Evolutionary conservation across 2,797 vertebrate genomes (phyloP), one percentile per base, ranked within the genome.

Genomic region (Catostomus latipinnis): DNA sequence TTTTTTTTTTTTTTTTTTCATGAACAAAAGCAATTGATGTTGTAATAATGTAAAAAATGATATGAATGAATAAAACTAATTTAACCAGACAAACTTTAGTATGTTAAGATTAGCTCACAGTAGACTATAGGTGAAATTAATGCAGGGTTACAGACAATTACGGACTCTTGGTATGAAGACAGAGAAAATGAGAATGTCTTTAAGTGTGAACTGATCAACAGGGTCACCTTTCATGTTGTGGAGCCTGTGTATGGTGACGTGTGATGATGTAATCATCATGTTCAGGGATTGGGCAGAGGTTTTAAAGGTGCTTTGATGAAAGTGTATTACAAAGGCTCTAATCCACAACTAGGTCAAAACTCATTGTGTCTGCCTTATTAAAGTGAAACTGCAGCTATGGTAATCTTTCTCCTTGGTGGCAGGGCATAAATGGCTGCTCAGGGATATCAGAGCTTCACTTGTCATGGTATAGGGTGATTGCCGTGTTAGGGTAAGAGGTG

Each of bases 291-390:
- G 18, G 18, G 53, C 1, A 13, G 43, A 67, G 66, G 74, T 80
- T 80, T 81, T 73, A 53, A 71, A 65, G 68, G 14, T 1, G 5
- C 69, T 76, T 80, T 77, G 62, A 69, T 69, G 49, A 79, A 76
- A 81, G 66, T 68, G 49, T 76, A 80, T 81, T 80, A 80, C 74
- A 80, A 83, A 74, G 22, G 65, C 54, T 9, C 11, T 82, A 80
- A 82, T 84, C 82, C 76, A 68, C 16, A 16, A 53, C 71, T 66
- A 49, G 79, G 84, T 83, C 80, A 80, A 78, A 83, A 72, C 71
- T 61, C 62, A 56, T 75, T 54, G 48, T 22, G 16, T 72, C 50
- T 76, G 53, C 52, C 6, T 72, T 82, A 62, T 84, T 71, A 82
- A 74, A 16, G 46, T 65, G n/a, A 22, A 58, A 45, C 14, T 6